Evolutionary conservation across 2,797 vertebrate species (phyloP).

Genomic region (Protosalanx chinensis): DNA sequence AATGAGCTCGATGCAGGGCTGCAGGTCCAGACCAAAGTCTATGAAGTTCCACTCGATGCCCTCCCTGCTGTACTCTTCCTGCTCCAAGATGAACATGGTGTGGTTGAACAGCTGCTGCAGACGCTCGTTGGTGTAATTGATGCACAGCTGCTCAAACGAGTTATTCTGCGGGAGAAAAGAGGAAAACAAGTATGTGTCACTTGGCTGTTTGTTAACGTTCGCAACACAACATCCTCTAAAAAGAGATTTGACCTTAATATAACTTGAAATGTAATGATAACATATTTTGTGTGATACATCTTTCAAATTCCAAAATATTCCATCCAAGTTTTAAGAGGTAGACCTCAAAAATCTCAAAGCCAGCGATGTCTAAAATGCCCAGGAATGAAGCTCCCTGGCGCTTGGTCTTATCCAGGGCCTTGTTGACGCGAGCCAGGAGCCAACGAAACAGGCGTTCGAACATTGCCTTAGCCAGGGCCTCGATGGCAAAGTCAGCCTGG

Average conservation of each 20-base stretch:
- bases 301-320: neutral
- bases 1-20: slow-evolving; percentile 82
- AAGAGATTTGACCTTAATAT: neutral
- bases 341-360: slow-evolving; percentile 98
- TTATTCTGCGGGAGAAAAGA: slow-evolving; percentile 75
- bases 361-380: slow-evolving; percentile 96
- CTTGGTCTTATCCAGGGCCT: slow-evolving; percentile 94
- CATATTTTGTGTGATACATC: neutral
- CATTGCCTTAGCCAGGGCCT: slow-evolving; percentile 92
- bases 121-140: slow-evolving; percentile 94
- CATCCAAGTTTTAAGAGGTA: too few relatives aligned
- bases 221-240: neutral
- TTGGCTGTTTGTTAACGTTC: neutral
- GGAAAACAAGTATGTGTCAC: slow-evolving; percentile 1
- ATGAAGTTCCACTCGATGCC: slow-evolving; percentile 97
- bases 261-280: neutral
- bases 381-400: slow-evolving; percentile 94
- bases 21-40: slow-evolving; percentile 82
- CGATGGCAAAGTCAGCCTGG: slow-evolving; percentile 91
- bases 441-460: slow-evolving; percentile 95
- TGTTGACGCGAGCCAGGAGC: slow-evolving; percentile 90
- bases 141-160: slow-evolving; percentile 92
- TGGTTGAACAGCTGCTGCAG: slow-evolving; percentile 96
- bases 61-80: slow-evolving; percentile 91
- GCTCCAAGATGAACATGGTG: slow-evolving; percentile 94